Base-by-base conservation (phyloP, 2,113 vertebrate genomes). In the Eretmochelys imbricata region DNA sequence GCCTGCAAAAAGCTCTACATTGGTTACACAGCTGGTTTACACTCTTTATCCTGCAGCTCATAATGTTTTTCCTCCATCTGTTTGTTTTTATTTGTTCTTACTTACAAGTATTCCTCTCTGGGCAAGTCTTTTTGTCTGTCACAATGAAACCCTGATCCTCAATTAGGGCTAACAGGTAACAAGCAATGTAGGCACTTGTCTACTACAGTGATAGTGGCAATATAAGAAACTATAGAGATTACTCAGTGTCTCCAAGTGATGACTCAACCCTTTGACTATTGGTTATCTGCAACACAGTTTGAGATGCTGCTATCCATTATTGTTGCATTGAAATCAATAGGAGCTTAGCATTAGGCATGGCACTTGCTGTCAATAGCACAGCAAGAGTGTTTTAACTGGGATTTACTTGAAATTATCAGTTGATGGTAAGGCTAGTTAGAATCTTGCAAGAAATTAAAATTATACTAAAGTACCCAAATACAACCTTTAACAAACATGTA, bases 191-290 rank as follows among this genome's bases (percentile, higher is more conserved):
- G 82, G 22, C 10, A 31, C 22, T 5, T 20, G 4, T 65, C 4
- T 65, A 17, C 31, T 65, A 65, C 46, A 55, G 2, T 55, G 20
- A 25, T 55, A 8, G 9, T 55, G 54, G 3, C 54, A 55, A 24
- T 55, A 25, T 55, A 55, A 55, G 22, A 25, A 55, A 82, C 50
- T 59, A 2, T 75, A 75, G 81, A 57, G 93, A 78, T 92, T 89
- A 90, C 57, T 92, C 22, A 48, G 22, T 24, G 19, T 94, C 85
- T 92, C 91, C 82, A 80, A 90, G 24, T 59, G 89, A 54, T 42
- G 95, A 95, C 65, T 91, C 90, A 89, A 93, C 84, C 69, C 10
- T 93, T 93, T 96, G 94, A 91, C 91, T 96, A 93, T 91, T 87
- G 76, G 83, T 62, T 80, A 93, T 51, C 82, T 85, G 2, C 91